phyloP scores from a whole-genome alignment of 2,888 invertebrate species.

The Parnassius apollo region DNA sequence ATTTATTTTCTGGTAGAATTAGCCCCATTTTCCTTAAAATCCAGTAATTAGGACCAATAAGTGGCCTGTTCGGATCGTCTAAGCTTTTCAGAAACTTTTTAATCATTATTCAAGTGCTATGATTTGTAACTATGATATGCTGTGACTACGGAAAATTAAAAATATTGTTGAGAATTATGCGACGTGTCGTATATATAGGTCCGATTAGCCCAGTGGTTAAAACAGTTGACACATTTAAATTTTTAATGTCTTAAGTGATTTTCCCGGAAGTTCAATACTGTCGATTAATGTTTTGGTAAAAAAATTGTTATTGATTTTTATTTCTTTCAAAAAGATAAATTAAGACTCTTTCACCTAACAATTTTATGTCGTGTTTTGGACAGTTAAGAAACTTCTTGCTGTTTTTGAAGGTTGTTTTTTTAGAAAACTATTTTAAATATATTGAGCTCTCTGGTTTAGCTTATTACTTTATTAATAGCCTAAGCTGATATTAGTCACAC shows the following conservation, averaged over 20 bases:
- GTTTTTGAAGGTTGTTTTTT: too few relatives aligned
- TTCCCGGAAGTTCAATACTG: too few relatives aligned
- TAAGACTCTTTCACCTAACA: too few relatives aligned
- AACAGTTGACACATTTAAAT: neutral
- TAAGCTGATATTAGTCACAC: too few relatives aligned
- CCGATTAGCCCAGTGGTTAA: neutral
- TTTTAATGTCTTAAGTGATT: neutral
- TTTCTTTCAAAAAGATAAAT: too few relatives aligned
- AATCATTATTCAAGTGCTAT: constrained; percentile 45
- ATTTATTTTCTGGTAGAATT: constrained; percentile 49
- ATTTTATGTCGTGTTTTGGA: too few relatives aligned
- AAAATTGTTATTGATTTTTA: too few relatives aligned
- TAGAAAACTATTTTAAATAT: too few relatives aligned
- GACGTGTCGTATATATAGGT: constrained; percentile 3
- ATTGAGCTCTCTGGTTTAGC: too few relatives aligned
- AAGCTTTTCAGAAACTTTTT: constrained; percentile 42
- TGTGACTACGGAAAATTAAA: neutral
- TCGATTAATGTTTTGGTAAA: too few relatives aligned
- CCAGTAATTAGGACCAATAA: constrained; percentile 65
- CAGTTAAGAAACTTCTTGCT: too few relatives aligned
- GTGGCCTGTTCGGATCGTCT: constrained; percentile 51
- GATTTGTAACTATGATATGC: neutral
- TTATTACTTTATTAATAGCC: too few relatives aligned
- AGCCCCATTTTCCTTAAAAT: constrained; percentile 51
- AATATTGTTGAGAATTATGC: neutral